phyloP scores from a whole-genome alignment of 2,888 invertebrate genomes.

The Balanococcus diminutus region DNA sequence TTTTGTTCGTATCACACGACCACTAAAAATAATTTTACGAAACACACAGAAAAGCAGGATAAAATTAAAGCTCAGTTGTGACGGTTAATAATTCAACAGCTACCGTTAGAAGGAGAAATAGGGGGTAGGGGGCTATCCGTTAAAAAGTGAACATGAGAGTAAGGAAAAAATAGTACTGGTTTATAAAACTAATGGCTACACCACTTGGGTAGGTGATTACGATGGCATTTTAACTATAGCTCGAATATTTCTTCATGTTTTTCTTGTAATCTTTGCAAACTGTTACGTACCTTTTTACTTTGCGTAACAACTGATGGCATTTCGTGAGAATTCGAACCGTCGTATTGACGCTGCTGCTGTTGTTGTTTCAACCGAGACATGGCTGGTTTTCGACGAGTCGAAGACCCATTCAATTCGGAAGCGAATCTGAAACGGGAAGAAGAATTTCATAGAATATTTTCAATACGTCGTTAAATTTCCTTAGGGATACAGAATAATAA shows the following conservation, averaged over 20 bases:
- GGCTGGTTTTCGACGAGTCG: conserved; percentile 56
- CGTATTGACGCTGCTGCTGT: conserved; percentile 62
- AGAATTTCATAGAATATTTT: not conserved
- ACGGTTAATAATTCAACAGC: not conserved
- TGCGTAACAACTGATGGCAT: conserved; percentile 76
- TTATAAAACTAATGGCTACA: not conserved
- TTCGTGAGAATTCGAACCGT: conserved; percentile 56
- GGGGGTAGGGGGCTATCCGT: not conserved
- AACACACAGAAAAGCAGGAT: not conserved
- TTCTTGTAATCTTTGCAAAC: conserved; percentile 79
- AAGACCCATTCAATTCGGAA: conserved; percentile 28
- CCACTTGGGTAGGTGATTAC: not conserved
- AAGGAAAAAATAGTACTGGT: not conserved
- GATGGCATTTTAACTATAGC: conserved; percentile 28
- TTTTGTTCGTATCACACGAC: not conserved
- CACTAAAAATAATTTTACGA: not conserved
- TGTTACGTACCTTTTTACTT: conserved; percentile 78
- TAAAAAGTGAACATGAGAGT: not conserved
- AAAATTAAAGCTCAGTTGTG: not conserved
- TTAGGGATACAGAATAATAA: not conserved
- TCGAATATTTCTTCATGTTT: conserved; percentile 84
- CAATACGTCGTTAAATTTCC: not conserved
- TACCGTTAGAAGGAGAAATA: no score
- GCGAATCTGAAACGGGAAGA: conserved; percentile 39
- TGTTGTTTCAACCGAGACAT: conserved; percentile 59